Base-by-base conservation (phyloP, 1,140 invertebrate species). In the Lordiphosa stackelbergi region DNA sequence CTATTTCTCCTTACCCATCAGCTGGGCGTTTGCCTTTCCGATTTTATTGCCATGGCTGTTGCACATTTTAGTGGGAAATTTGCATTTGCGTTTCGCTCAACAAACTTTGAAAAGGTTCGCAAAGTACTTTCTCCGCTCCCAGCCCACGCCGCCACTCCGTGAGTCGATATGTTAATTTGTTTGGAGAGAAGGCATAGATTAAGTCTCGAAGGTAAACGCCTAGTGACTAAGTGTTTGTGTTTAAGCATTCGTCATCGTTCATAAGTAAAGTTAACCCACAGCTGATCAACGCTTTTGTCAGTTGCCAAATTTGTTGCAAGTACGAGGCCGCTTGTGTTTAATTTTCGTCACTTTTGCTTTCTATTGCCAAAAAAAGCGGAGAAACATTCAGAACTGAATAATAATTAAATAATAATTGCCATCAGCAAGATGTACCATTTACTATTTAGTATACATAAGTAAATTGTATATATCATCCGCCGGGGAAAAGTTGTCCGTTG, bases 331-430 rank as follows among this genome's bases (percentile, higher is more conserved):
- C 43, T 45, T 31, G 9, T 6, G 54, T 56, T 66, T 66, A 70
- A 61, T 66, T 75, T 54, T 66, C 62, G 45, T 62, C 72, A 75
- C 72, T 70, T 75, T 70, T 75, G 72, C 57, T 70, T 75, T 66
- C 51, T 58, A 47, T 70, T 51, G 52, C 47, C 71, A 57, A 60
- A 12, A 13, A 52, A 37, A 31, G 6, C 6, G 5, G 28, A 11
- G 59, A 53, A 68, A 55, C 46, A 42, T 68, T 65, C 19, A 3
- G 19, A 19, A 2, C 2, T 19, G 28, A 65, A 42, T 48, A 36
- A n/a, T 24, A 9, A 22, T 58, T 11, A 19, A 40, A 43, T 48
- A 2, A 35, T 34, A 6, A n/a, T 24, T 35, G 10, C 11, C 28
- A 31, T 31, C 7, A 2, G 7, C 28, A 31, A 31, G 28, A 31